A percentile compares a stretch with the other conserved stretches of the same genome.
phyloP scores from a whole-genome alignment of 2,888 invertebrate genomes.

The Amphipoea lucens region DNA sequence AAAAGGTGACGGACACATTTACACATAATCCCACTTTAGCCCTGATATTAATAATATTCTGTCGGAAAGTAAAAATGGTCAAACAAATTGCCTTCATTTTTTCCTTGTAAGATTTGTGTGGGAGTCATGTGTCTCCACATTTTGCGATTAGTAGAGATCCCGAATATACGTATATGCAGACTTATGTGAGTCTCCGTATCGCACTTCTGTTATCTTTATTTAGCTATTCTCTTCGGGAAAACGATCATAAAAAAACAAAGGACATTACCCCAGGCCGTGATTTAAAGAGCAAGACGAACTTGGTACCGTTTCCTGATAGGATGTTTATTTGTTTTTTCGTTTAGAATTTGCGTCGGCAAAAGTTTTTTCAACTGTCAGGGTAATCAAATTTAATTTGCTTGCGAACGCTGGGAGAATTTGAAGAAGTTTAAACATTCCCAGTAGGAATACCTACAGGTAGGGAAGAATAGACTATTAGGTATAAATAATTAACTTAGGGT shows the following conservation, averaged over 20 bases:
- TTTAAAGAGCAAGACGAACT: slow-evolving; percentile 65
- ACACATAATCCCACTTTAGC: slow-evolving; percentile 64
- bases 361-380: slow-evolving; percentile 53
- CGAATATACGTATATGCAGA: slow-evolving; percentile 18
- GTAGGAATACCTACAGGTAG: not conserved
- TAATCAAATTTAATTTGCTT: slow-evolving; percentile 60
- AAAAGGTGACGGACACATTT: slow-evolving; percentile 45
- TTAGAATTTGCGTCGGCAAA: slow-evolving; percentile 50
- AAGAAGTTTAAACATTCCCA: not conserved
- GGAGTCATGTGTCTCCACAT: slow-evolving; percentile 36
- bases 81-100: slow-evolving; percentile 60
- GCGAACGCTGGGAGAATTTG: slow-evolving; percentile 10
- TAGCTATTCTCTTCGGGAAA: slow-evolving; percentile 61
- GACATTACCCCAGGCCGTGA: slow-evolving; percentile 63
- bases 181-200: slow-evolving; percentile 41
- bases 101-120: slow-evolving; percentile 62
- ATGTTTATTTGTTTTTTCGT: slow-evolving; percentile 66
- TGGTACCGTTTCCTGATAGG: slow-evolving; percentile 60
- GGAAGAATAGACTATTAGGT: not conserved
- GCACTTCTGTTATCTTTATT: slow-evolving; percentile 65
- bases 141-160: slow-evolving; percentile 51
- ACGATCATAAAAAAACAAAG: slow-evolving; percentile 69
- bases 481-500: not conserved
- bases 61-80: slow-evolving; percentile 58
- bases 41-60: slow-evolving; percentile 60